Percentiles rank a stretch among this genome's conserved stretches.
These are phyloP conservation scores for Micromesistius poutassou DNA, from an alignment of 2,797 vertebrate species.

Conservation along the genomic window DNA sequence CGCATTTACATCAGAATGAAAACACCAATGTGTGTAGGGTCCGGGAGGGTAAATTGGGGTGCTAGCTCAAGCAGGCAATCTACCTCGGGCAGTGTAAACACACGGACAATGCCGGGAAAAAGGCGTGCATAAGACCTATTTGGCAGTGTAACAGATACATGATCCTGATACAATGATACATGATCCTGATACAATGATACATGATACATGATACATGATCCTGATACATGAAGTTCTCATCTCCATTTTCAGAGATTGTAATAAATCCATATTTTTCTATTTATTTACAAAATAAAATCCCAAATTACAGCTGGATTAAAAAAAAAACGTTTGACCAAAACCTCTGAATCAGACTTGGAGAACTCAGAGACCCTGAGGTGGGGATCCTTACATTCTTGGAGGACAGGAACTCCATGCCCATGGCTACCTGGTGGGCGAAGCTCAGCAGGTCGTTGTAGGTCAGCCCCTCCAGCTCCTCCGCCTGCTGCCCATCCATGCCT, in stretches of 20 bases:
- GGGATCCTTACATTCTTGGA: conserved; percentile 75
- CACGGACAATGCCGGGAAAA: too few species aligned
- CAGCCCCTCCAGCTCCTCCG: conserved; percentile 82
- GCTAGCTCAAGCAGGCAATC: too few species aligned
- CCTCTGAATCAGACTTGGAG: not conserved
- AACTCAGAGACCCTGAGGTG: not conserved
- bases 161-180: too few species aligned
- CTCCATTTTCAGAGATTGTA: not conserved
- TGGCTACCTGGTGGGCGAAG: conserved; percentile 93
- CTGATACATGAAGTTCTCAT: not conserved
- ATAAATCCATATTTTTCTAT: not conserved
- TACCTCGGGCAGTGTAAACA: too few species aligned
- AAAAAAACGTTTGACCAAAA: not conserved
- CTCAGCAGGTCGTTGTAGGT: conserved; percentile 91
- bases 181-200: too few species aligned
- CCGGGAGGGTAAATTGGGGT: too few species aligned
- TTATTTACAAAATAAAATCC: not conserved
- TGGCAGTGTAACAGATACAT: too few species aligned
- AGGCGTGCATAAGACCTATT: too few species aligned
- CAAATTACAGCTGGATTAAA: not conserved
- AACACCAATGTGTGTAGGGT: too few species aligned
- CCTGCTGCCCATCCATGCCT: conserved; percentile 58
- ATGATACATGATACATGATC: too few species aligned
- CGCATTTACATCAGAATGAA: too few species aligned
- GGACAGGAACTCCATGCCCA: conserved; percentile 97